A percentile compares a stretch with the other conserved stretches of the same genome.
These are phyloP conservation scores for Lasiurus cinereus DNA, from an alignment of 2,113 vertebrate species.

Conservation along the genomic window DNA sequence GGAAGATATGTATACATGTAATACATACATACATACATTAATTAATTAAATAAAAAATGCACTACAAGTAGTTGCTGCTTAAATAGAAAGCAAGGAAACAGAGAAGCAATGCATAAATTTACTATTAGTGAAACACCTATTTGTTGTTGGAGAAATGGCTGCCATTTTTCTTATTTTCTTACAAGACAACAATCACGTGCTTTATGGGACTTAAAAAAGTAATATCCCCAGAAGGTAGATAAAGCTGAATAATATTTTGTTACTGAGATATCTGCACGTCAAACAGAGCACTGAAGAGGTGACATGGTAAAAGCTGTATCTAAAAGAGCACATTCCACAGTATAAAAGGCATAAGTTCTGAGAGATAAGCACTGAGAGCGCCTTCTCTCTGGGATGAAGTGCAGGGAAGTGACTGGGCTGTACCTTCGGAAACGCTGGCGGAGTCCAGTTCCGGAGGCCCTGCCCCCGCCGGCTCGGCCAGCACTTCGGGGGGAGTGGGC, in stretches of 20 bases:
- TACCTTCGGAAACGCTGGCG: conserved; percentile 94
- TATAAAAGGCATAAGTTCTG: not conserved
- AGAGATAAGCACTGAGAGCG: not conserved
- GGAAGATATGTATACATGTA: too few relatives aligned
- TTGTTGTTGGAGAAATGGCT: conserved; percentile 8
- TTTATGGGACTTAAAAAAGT: conserved; percentile 2
- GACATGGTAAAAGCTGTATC: not conserved
- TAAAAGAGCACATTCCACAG: not conserved
- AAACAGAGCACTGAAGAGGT: not conserved
- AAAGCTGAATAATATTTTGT: not conserved
- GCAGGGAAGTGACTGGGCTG: not conserved
- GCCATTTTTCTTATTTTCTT: conserved; percentile 15
- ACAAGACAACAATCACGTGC: not conserved
- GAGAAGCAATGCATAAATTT: conserved; percentile 8
- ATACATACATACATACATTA: too few relatives aligned
- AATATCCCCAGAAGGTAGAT: not conserved
- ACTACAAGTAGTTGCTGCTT: not conserved
- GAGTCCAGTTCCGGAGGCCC: conserved; percentile 92
- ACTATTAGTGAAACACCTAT: not conserved
- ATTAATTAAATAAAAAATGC: too few relatives aligned
- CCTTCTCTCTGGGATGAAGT: not conserved
- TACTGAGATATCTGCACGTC: not conserved
- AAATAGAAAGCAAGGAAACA: conserved; percentile 36
- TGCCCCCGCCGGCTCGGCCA: conserved; percentile 87
- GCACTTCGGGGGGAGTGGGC: conserved; percentile 91